Evolutionary conservation across 1,140 invertebrate genomes (phyloP), one percentile per base, ranked within the genome.

Genomic region (Arion vulgaris): DNA sequence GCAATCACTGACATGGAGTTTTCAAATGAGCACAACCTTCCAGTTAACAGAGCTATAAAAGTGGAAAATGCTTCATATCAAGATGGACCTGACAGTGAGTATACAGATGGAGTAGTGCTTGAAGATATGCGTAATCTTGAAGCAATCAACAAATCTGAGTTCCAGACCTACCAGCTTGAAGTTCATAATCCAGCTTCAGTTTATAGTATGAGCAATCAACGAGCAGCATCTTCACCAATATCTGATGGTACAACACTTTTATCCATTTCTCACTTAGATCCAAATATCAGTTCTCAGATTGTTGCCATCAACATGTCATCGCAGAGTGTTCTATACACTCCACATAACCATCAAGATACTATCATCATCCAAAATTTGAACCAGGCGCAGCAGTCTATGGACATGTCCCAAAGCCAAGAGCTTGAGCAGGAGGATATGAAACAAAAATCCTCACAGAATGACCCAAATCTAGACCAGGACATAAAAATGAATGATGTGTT

Each of bases 51-150:
- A 38, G 28, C 45, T 5, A 57, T 80, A n/a, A 80, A 80, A 71
- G 78, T 80, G 4, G 78, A 80, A n/a, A 80, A 71, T 36, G 41
- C 32, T 1, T 32, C 39, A 28, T 11, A 45, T 15, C 41, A 51
- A 1, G 28, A 80, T 45, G 32, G 11, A 32, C 36, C 39, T 39
- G 36, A 28, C 4, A 32, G n/a, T 28, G 66, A 39, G 32, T 45
- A 15, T 57, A 2, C 38, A 69, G 68, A 71, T 5, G 32, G 17
- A 49, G 66, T 80, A 7, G 45, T 71, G n/a, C 36, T 80, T n/a
- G 78, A 80, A 51, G 66, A 80, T n/a, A 80, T 80, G 62, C 62
- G 49, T 23, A 80, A 71, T 28, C 39, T 80, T 80, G 62, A 80
- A 28, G 34, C 62, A 17, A 15, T 38, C 32, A 41, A 5, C 39